These are phyloP conservation scores for Drosophila tanythrix DNA, from an alignment of 2,888 invertebrate species.

Conservation along the genomic window DNA sequence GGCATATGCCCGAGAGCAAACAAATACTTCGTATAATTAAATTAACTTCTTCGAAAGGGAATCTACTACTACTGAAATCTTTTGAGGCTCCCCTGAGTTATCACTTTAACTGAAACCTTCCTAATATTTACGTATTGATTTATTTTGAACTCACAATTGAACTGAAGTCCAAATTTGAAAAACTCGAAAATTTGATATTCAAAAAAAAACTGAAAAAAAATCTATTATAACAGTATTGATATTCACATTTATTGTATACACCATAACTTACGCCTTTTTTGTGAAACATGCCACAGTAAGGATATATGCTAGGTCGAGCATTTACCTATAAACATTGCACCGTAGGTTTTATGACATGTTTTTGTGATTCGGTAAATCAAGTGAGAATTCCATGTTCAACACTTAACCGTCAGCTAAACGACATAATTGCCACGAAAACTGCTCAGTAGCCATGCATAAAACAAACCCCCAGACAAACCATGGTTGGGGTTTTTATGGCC, in stretches of 20 bases:
- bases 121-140: not conserved
- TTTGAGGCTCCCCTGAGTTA: not conserved
- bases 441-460: conserved; percentile 44
- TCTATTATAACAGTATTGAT: not conserved
- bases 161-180: not conserved
- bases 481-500: conserved; percentile 28
- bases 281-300: not conserved
- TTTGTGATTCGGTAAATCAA: conserved; percentile 44
- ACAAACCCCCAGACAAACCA: conserved; percentile 15
- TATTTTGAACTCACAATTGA: not conserved
- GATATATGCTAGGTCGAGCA: conserved; percentile 27
- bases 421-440: conserved; percentile 60
- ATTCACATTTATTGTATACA: not conserved
- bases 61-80: not conserved
- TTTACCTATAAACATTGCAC: not conserved
- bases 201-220: not conserved
- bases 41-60: not conserved
- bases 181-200: not conserved
- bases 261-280: not conserved
- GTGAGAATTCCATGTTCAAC: conserved; percentile 54
- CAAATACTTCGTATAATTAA: not conserved
- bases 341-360: conserved; percentile 36
- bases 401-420: conserved; percentile 56
- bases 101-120: not conserved
- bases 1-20: conserved; percentile 14